phyloP scores from a whole-genome alignment of 2,113 vertebrate species.

The Prietella phreatophila region DNA sequence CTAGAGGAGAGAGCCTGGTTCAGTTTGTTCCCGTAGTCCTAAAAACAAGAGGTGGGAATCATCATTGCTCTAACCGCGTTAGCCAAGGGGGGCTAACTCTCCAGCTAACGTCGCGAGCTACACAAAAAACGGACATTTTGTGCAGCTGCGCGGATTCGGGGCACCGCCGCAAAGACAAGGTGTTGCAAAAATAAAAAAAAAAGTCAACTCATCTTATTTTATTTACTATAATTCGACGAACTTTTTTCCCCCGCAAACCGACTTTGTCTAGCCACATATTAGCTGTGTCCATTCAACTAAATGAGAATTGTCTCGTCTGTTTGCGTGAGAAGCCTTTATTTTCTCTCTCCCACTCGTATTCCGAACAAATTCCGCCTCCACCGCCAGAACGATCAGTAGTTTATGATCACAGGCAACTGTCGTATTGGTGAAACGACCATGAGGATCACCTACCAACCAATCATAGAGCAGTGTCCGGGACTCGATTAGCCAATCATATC shows the following conservation, averaged over 20 bases:
- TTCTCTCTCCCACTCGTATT: slow-evolving; percentile 26
- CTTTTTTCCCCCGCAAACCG: not conserved
- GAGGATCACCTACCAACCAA: not conserved
- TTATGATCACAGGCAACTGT: not conserved
- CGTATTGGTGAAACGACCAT: not conserved
- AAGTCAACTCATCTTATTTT: not conserved
- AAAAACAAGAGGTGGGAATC: slow-evolving; percentile 50
- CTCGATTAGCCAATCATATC: not conserved
- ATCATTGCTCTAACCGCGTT: slow-evolving; percentile 42
- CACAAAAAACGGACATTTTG: slow-evolving; percentile 44
- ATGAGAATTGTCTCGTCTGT: not conserved
- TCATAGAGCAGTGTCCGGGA: too few relatives aligned
- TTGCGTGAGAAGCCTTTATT: slow-evolving; percentile 23
- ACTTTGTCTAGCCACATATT: not conserved
- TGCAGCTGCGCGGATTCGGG: slow-evolving; percentile 26
- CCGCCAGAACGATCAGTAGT: not conserved
- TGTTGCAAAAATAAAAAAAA: not conserved
- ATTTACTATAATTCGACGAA: not conserved
- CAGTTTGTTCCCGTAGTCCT: slow-evolving; percentile 58
- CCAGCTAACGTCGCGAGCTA: slow-evolving; percentile 34
- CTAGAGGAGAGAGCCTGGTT: slow-evolving; percentile 55
- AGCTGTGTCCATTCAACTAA: slow-evolving; percentile 21
- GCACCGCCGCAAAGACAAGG: not conserved
- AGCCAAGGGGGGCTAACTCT: slow-evolving; percentile 13
- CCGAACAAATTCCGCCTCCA: slow-evolving; percentile 10